These are phyloP conservation scores for Oreochromis tanganicae DNA, from an alignment of 2,113 vertebrate species.

Conservation along the genomic window DNA sequence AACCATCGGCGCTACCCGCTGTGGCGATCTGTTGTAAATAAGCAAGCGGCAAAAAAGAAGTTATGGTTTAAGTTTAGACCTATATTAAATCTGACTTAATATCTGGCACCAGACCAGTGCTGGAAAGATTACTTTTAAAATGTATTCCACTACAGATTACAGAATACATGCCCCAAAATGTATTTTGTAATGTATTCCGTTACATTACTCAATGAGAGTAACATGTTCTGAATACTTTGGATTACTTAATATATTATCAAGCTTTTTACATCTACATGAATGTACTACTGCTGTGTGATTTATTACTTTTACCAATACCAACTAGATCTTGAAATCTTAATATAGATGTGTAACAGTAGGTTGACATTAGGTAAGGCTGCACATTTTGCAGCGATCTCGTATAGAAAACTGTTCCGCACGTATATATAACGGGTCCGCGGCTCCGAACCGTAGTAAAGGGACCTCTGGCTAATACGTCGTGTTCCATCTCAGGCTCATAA, in stretches of 20 bases:
- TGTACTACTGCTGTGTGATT: background rate
- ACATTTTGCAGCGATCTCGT: rapidly evolving
- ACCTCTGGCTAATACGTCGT: background rate
- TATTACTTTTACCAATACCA: background rate
- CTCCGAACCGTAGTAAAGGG: rapidly evolving
- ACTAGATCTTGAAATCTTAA: background rate
- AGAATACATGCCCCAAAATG: background rate
- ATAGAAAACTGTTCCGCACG: rapidly evolving
- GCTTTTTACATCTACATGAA: background rate
- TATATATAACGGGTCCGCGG: rapidly evolving
- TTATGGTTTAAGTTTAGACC: background rate
- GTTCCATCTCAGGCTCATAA: rapidly evolving
- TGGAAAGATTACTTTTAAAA: background rate
- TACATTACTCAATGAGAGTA: background rate
- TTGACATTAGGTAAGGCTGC: rapidly evolving
- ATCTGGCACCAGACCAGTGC: background rate
- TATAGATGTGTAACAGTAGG: background rate
- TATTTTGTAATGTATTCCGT: rapidly evolving
- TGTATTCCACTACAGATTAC: background rate
- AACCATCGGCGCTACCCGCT: background rate
- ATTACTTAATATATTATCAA: background rate
- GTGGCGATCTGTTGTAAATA: background rate
- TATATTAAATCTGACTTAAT: background rate
- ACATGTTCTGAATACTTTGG: background rate
- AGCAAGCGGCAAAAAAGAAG: background rate